Conservation (phyloP, 92 coral and sea anemone species). For the Heliopora coerulea region DNA sequence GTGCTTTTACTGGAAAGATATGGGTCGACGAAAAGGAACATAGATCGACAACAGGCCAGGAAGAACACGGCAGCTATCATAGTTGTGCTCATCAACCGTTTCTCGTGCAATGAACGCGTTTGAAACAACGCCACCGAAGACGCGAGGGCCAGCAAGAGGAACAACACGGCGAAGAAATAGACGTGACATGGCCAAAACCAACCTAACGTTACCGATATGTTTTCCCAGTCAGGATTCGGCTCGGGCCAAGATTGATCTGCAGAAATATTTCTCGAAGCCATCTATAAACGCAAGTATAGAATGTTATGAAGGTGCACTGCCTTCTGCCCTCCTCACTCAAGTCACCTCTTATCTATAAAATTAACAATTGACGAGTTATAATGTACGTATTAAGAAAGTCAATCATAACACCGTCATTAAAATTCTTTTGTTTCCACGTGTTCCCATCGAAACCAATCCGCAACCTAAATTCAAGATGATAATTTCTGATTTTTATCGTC, state of each 20-base stretch:
- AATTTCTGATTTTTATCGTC: too few relatives aligned
- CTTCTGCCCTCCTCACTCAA: too few relatives aligned
- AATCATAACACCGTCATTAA: too few relatives aligned
- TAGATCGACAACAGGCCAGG: slow-evolving; percentile 50
- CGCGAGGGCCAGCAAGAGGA: background rate
- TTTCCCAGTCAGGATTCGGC: slow-evolving; percentile 16
- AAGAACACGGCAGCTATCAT: slow-evolving; percentile 34
- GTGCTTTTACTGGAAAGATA: slow-evolving; percentile 46
- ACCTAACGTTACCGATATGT: background rate
- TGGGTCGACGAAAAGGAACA: slow-evolving; percentile 57
- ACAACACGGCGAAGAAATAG: slow-evolving; percentile 5
- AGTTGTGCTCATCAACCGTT: background rate
- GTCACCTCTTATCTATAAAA: too few relatives aligned
- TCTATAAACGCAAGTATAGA: background rate
- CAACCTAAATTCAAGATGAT: too few relatives aligned
- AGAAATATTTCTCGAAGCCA: background rate
- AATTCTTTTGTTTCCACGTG: too few relatives aligned
- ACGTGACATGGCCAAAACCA: slow-evolving; percentile 24
- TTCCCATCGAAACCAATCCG: too few relatives aligned
- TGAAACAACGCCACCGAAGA: background rate
- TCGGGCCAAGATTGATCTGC: background rate
- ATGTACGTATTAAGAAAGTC: too few relatives aligned
- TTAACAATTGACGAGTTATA: too few relatives aligned
- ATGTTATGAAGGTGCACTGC: too few relatives aligned
- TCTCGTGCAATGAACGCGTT: background rate